Evolutionary conservation across 2,888 invertebrate genomes (phyloP), one percentile per base, ranked within the genome.

Genomic region (Drosophila peninsularis): DNA sequence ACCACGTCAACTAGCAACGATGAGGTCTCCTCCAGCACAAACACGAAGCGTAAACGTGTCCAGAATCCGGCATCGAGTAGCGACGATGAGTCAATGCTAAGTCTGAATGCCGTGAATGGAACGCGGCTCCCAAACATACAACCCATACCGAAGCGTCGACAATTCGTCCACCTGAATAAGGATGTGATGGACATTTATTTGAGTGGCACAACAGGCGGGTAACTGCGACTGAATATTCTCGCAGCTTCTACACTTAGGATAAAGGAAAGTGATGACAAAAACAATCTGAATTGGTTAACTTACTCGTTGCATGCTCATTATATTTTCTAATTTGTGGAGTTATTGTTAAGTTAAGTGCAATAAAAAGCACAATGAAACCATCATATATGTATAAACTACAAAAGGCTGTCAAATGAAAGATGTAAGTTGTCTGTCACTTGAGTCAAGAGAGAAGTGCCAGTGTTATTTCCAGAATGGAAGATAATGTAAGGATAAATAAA

Each of bases 21-120:
- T 0, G 30, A 1, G 17, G 17, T 13, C 47, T 47, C 47, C 13
- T 34, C 41, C 13, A 47, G 19, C 11, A 41, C 47, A 13, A 57
- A 71, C 4, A 49, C 60, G 5, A 71, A 75, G 62, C 62, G 67
- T 13, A 53, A 50, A 21, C 62, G 75, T 14, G 9, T 42, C 13
- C 52, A 60, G 27, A 14, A 37, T 3, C 10, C n/a, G 10, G 4
- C 72, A 0, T 10, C 45, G 9, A n/a, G 2, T 44, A 36, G 9
- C 6, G 56, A 56, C 36, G 45, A 56, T 7, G 73, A 75, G 4
- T 21, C 64, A 7, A 42, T 57, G 37, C 39, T 79, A 3, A 81
- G 90, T 21, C 57, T 86, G 4, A 89, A 89, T 65, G 89, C 86
- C 0, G 65, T 86, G 0, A 86, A 86, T 54, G 88, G 90, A 0